A percentile compares a stretch with the other conserved stretches of the same genome.
Evolutionary conservation across 2,797 vertebrate genomes (phyloP).

Genomic region (Phrynocephalus guinanensis): DNA sequence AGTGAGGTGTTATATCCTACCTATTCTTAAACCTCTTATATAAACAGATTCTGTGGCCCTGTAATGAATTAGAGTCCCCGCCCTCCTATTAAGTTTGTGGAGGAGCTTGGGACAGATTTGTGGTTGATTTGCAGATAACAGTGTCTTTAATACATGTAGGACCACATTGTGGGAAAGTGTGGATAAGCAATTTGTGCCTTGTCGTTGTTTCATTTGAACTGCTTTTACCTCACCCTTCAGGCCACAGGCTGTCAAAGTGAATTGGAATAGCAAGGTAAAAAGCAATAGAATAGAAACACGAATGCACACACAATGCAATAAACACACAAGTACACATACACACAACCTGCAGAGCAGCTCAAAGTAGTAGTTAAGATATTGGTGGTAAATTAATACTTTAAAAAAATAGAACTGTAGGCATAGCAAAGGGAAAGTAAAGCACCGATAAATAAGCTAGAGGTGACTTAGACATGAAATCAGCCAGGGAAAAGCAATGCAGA

Average conservation of each 20-base stretch:
- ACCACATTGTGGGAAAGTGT: too few relatives aligned
- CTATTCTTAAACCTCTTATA: neutral
- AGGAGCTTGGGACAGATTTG: neutral
- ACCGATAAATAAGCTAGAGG: too few relatives aligned
- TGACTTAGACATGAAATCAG: neutral
- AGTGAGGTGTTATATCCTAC: constrained; percentile 13
- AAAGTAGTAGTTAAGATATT: neutral
- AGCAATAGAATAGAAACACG: neutral
- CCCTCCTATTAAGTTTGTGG: neutral
- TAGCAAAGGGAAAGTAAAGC: neutral
- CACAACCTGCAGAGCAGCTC: neutral
- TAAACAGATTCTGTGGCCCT: neutral
- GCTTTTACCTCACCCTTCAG: neutral
- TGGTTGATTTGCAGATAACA: neutral
- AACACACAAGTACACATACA: neutral
- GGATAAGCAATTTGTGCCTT: neutral
- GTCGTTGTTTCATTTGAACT: neutral
- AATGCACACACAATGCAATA: too few relatives aligned
- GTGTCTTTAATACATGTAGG: neutral
- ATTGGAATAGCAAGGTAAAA: neutral
- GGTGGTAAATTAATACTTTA: neutral
- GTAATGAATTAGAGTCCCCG: fast-evolving
- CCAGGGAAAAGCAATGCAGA: neutral
- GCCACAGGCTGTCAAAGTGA: neutral
- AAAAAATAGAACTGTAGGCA: neutral